phyloP scores from a whole-genome alignment of 2,113 vertebrate species.

The Lampris megalopsis region DNA sequence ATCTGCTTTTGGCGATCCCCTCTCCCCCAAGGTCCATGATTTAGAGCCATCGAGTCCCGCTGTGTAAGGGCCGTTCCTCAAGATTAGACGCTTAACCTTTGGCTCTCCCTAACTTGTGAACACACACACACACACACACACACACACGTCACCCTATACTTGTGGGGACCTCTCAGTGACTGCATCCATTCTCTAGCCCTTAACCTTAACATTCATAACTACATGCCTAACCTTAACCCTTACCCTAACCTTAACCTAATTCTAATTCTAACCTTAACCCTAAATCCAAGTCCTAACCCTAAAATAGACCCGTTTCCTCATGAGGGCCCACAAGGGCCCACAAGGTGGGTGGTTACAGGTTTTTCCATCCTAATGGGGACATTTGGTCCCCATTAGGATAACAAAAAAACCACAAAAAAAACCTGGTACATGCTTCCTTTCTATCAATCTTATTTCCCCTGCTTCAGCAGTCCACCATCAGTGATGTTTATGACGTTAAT shows the following conservation, averaged over 20 bases:
- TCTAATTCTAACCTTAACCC: too few species aligned
- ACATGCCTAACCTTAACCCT: too few species aligned
- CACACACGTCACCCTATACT: background rate
- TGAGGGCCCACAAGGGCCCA: too few species aligned
- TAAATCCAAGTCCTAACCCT: too few species aligned
- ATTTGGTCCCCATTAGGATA: background rate
- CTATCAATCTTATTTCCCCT: background rate
- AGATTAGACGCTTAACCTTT: conserved; percentile 26
- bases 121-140: background rate
- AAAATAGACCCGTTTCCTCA: too few species aligned
- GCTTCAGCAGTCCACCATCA: conserved; percentile 24
- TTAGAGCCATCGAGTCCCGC: conserved; percentile 29
- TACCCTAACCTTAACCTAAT: too few species aligned
- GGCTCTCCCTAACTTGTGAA: background rate
- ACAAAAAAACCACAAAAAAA: background rate
- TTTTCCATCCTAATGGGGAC: too few species aligned
- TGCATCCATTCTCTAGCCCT: too few species aligned
- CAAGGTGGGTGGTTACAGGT: too few species aligned
- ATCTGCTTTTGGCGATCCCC: conserved; percentile 23
- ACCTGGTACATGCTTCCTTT: background rate
- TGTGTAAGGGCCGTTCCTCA: background rate
- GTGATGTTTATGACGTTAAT: conserved; percentile 46
- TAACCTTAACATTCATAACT: too few species aligned
- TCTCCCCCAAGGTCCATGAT: conserved; percentile 33
- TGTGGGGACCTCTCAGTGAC: too few species aligned